These are phyloP conservation scores for Synergus umbraculus DNA, from an alignment of 2,888 invertebrate species.

Conservation along the genomic window DNA sequence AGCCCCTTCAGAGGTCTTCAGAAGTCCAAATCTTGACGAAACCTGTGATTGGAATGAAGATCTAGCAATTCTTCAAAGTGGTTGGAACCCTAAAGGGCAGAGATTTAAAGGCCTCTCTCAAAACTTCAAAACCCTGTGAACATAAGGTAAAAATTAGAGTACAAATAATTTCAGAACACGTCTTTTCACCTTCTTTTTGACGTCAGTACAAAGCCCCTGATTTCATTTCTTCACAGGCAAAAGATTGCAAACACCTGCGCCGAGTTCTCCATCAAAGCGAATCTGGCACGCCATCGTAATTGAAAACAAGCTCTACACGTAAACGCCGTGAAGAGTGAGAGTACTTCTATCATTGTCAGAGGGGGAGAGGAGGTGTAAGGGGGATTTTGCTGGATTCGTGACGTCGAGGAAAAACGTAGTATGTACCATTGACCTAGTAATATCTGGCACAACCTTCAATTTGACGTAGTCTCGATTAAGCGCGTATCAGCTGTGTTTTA, in stretches of 20 bases:
- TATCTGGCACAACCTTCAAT: constrained; percentile 40
- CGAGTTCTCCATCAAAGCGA: constrained; percentile 36
- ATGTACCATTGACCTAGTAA: constrained; percentile 40
- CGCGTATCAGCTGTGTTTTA: constrained; percentile 34
- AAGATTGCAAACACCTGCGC: constrained; percentile 4
- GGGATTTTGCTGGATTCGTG: constrained; percentile 41
- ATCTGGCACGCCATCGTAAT: constrained; percentile 38
- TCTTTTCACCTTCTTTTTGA: background rate
- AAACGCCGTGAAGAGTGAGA: constrained; percentile 38
- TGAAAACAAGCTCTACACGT: constrained; percentile 38
- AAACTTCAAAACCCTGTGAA: no score
- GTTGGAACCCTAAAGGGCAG: background rate
- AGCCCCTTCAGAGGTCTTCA: no score
- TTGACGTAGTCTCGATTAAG: constrained; percentile 24
- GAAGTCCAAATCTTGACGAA: no score
- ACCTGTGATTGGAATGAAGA: no score
- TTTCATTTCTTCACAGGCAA: constrained; percentile 10
- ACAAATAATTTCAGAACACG: background rate
- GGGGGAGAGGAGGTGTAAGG: constrained; percentile 13
- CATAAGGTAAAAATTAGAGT: background rate
- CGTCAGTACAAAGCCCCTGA: background rate
- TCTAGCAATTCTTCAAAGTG: no score
- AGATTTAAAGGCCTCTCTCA: background rate
- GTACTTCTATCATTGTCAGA: constrained; percentile 35
- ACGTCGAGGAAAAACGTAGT: constrained; percentile 39